These are phyloP conservation scores for Rhegmatorhina hoffmannsi DNA, from an alignment of 2,113 vertebrate genomes.

Conservation along the genomic window DNA sequence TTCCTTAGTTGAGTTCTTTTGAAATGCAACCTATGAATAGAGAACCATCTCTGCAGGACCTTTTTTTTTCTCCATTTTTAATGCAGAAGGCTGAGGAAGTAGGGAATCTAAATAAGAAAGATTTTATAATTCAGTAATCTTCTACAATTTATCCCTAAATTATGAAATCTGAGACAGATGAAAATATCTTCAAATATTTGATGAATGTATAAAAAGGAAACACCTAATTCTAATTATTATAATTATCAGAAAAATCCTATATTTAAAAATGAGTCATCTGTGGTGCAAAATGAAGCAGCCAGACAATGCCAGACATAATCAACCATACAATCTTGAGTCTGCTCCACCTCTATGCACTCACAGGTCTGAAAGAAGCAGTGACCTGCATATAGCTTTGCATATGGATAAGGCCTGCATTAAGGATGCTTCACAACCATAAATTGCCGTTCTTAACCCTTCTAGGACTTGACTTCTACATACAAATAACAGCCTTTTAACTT, in stretches of 20 bases:
- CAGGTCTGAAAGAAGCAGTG: not conserved
- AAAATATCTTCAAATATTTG: conserved; percentile 29
- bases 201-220: not conserved
- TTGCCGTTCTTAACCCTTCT: not conserved
- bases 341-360: not conserved
- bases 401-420: not conserved
- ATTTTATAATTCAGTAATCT: not conserved
- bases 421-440: not conserved
- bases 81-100: not conserved
- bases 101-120: not conserved
- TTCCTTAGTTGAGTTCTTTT: not conserved
- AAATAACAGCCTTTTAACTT: not conserved
- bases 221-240: not conserved
- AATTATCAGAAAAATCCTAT: not conserved
- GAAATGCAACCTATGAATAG: not conserved
- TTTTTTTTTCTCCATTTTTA: not conserved
- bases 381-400: not conserved
- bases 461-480: not conserved
- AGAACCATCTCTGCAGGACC: not conserved
- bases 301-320: not conserved
- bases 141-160: not conserved
- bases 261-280: not conserved
- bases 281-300: not conserved
- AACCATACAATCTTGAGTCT: not conserved
- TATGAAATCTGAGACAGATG: not conserved